phyloP scores from a whole-genome alignment of 2,888 invertebrate species.

The Athalia rosae region DNA sequence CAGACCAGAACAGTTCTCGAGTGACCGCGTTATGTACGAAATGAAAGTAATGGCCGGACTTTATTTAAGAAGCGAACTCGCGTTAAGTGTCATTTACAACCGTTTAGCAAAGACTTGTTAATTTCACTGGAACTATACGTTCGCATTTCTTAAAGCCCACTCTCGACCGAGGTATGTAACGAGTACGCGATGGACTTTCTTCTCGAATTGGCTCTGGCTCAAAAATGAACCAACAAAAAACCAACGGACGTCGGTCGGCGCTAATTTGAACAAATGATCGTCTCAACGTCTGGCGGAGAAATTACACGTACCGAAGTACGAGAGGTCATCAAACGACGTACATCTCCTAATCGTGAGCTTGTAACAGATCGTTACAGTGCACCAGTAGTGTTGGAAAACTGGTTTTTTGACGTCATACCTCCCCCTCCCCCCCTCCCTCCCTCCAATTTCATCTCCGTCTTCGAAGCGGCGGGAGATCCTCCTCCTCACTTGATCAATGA shows the following conservation, averaged over 20 bases:
- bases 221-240: too few species aligned
- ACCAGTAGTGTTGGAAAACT: background rate
- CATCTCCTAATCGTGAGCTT: background rate
- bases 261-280: too few species aligned
- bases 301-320: background rate
- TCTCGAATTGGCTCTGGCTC: too few species aligned
- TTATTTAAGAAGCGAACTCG: background rate
- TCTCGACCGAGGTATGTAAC: too few species aligned
- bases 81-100: background rate
- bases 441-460: constrained; percentile 3
- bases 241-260: too few species aligned
- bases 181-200: too few species aligned
- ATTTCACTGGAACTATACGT: background rate
- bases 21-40: background rate
- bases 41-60: background rate
- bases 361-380: constrained; percentile 8
- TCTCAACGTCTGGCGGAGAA: background rate
- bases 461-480: background rate
- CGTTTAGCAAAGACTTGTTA: background rate
- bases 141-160: too few species aligned
- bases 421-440: background rate
- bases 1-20: too few species aligned
- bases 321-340: constrained; percentile 2
- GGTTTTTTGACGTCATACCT: constrained; percentile 8
- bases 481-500: constrained; percentile 25